Percentiles rank a stretch among this genome's conserved stretches.
Conservation (phyloP, 1,140 invertebrate genomes). For the Heliothis virescens region DNA sequence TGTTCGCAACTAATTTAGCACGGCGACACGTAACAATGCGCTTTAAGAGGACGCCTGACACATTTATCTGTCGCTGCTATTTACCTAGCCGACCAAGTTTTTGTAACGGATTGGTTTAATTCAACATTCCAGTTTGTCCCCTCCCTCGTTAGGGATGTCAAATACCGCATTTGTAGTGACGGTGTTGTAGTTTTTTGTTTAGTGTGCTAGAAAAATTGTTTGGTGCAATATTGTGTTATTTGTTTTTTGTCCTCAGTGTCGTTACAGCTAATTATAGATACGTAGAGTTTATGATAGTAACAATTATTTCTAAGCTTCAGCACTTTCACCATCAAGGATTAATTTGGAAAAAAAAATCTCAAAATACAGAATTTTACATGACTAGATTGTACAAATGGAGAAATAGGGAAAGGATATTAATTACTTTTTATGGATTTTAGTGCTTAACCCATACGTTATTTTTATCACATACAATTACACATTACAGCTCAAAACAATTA, state of each 20-base stretch:
- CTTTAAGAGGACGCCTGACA: constrained; percentile 37
- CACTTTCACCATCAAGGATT: too few species aligned
- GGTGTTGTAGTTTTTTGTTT: constrained; percentile 11
- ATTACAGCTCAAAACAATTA: too few species aligned
- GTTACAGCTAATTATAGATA: too few species aligned
- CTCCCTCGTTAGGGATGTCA: constrained; percentile 38
- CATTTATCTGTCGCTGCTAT: constrained; percentile 45
- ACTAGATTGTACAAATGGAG: too few species aligned
- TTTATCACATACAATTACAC: too few species aligned
- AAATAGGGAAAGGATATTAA: too few species aligned
- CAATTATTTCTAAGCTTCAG: too few species aligned
- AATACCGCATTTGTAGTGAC: constrained; percentile 2
- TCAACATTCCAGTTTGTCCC: constrained; percentile 48
- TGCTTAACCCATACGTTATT: too few species aligned
- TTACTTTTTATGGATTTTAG: too few species aligned
- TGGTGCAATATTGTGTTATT: not conserved
- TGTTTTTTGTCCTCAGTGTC: not conserved
- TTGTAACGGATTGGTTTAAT: constrained; percentile 61
- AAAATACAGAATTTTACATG: too few species aligned
- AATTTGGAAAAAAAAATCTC: too few species aligned
- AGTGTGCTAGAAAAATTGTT: not conserved
- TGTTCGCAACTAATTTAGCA: constrained; percentile 16
- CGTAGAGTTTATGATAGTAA: too few species aligned
- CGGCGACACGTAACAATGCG: constrained; percentile 30
- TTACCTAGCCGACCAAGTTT: constrained; percentile 52